Conservation (phyloP, 2,113 vertebrate species). For the Holacanthus passer region DNA sequence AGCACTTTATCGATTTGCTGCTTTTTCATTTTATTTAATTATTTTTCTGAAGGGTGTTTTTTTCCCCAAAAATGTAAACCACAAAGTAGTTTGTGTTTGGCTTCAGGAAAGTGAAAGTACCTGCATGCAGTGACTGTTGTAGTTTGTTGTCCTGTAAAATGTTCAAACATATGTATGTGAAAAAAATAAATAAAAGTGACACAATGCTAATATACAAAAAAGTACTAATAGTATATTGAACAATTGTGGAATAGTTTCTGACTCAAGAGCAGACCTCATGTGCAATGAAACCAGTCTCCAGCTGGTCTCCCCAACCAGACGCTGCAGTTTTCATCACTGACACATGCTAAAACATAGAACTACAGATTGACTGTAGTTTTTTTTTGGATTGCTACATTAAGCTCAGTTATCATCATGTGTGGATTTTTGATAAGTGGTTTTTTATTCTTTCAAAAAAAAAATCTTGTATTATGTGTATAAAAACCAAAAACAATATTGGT, state of each 20-base stretch:
- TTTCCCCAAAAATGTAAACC: background rate
- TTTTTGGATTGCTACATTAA: too few species aligned
- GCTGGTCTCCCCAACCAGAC: too few species aligned
- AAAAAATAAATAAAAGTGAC: slow-evolving; percentile 39
- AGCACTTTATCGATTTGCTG: slow-evolving; percentile 52
- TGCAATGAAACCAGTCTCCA: too few species aligned
- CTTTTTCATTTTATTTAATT: background rate
- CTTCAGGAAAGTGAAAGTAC: slow-evolving; percentile 13
- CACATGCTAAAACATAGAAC: too few species aligned
- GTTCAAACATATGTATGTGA: slow-evolving; percentile 15
- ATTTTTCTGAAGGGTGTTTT: background rate
- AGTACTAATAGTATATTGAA: background rate
- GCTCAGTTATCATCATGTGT: too few species aligned
- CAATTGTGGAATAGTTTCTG: background rate
- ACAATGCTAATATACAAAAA: background rate
- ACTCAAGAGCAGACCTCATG: background rate
- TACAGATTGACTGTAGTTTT: too few species aligned
- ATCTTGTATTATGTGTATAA: too few species aligned
- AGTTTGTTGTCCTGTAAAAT: slow-evolving; percentile 37
- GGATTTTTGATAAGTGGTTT: too few species aligned
- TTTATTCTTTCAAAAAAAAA: too few species aligned
- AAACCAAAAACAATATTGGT: too few species aligned
- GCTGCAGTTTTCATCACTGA: too few species aligned
- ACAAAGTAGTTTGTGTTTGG: background rate
- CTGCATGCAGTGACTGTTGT: slow-evolving; percentile 64